These are phyloP conservation scores for Lasioglossum morio DNA, from an alignment of 2,888 invertebrate species.

Conservation along the genomic window DNA sequence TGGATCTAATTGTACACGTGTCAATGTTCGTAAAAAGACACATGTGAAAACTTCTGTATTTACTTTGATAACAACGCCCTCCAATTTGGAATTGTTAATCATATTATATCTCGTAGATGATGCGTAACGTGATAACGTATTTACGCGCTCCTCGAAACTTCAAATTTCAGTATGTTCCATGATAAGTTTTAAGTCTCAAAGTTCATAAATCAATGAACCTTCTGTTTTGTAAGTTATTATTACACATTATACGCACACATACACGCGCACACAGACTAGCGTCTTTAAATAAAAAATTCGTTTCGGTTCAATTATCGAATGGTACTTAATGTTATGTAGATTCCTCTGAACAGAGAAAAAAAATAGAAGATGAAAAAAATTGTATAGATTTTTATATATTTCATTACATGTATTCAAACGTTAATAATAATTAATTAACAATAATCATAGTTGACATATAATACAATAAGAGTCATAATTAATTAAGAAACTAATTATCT, in stretches of 20 bases:
- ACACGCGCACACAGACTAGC: background rate
- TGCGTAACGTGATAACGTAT: constrained; percentile 2
- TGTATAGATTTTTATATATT: constrained; percentile 79
- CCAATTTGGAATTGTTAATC: constrained; percentile 16
- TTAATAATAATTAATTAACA: constrained; percentile 80
- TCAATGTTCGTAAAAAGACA: constrained; percentile 12
- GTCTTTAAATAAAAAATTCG: background rate
- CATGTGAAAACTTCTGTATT: constrained; percentile 5
- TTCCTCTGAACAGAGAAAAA: background rate
- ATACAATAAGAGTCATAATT: constrained; percentile 82
- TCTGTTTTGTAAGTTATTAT: background rate
- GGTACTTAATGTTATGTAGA: constrained; percentile 4
- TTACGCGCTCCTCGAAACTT: background rate
- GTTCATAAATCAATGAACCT: constrained; percentile 4
- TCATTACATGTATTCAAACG: constrained; percentile 79
- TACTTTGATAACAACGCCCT: background rate
- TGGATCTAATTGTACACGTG: constrained; percentile 14
- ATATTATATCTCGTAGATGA: constrained; percentile 21
- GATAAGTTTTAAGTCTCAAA: background rate
- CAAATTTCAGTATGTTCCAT: constrained; percentile 21
- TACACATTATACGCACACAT: background rate
- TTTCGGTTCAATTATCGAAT: background rate
- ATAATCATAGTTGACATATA: constrained; percentile 82
- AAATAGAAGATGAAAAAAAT: constrained; percentile 46
- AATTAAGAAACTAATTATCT: constrained; percentile 82